Percentiles rank a stretch among this genome's conserved stretches.
Conservation (phyloP, 1,140 invertebrate species). For the Aethina tumida region DNA sequence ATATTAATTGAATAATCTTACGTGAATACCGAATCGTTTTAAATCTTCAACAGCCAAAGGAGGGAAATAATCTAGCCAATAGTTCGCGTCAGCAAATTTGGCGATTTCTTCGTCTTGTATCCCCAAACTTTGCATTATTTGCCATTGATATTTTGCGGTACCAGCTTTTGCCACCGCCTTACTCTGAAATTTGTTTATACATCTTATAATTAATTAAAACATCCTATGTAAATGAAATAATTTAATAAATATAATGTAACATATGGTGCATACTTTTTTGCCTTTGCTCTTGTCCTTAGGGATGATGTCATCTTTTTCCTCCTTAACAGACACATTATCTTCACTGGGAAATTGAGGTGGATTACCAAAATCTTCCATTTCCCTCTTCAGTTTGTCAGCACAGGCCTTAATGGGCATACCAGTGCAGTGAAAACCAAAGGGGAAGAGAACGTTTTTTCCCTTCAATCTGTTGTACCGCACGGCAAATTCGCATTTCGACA, state of each 20-base stretch:
- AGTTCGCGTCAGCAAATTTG: conserved; percentile 79
- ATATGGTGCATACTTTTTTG: conserved; percentile 64
- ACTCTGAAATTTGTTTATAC: conserved; percentile 48
- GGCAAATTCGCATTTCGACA: conserved; percentile 97
- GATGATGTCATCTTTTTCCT: conserved; percentile 47
- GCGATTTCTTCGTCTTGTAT: conserved; percentile 84
- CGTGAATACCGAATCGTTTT: conserved; percentile 80
- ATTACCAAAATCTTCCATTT: conserved; percentile 86
- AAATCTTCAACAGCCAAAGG: conserved; percentile 80
- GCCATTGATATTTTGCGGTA: conserved; percentile 91
- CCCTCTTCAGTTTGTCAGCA: conserved; percentile 93
- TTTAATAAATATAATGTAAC: not conserved
- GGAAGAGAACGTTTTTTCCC: conserved; percentile 89
- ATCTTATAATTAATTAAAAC: not conserved
- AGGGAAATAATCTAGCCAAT: conserved; percentile 97
- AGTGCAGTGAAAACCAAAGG: conserved; percentile 98
- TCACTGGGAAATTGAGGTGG: conserved; percentile 83
- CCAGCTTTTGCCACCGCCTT: conserved; percentile 94
- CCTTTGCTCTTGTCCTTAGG: conserved; percentile 94
- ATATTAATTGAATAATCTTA: conserved; percentile 41
- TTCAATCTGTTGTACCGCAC: conserved; percentile 75
- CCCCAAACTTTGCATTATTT: conserved; percentile 94
- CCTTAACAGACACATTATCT: conserved; percentile 37
- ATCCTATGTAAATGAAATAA: not conserved
- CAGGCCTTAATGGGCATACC: conserved; percentile 97